phyloP scores from a whole-genome alignment of 2,888 invertebrate species.

The Amblyjoppa fuscipennis region DNA sequence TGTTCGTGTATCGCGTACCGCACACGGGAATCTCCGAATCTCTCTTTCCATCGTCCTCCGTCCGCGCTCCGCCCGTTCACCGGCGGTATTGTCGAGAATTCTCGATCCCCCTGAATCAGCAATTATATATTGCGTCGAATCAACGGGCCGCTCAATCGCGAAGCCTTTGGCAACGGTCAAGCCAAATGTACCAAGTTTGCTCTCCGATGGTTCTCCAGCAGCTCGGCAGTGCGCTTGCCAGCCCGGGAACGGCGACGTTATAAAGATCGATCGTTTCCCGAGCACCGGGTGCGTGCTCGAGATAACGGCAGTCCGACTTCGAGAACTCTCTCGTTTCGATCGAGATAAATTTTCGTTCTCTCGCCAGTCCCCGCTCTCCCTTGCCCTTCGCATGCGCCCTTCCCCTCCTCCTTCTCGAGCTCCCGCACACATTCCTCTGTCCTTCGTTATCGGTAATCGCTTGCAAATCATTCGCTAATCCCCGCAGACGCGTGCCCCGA shows the following conservation, averaged over 20 bases:
- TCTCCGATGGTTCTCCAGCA: background rate
- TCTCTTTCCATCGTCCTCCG: conserved; percentile 5
- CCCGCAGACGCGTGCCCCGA: conserved; percentile 72
- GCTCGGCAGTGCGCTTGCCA: conserved; percentile 28
- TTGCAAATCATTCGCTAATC: conserved; percentile 81
- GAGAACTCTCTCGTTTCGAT: conserved; percentile 74
- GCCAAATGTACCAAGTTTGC: conserved; percentile 26
- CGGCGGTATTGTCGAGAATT: conserved; percentile 51
- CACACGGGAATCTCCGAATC: background rate
- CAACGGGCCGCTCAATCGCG: conserved; percentile 48
- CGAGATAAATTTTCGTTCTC: conserved; percentile 80
- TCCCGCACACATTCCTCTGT: conserved; percentile 70
- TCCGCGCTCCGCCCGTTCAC: conserved; percentile 4
- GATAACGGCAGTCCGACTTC: conserved; percentile 71
- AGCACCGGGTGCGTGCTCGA: conserved; percentile 73
- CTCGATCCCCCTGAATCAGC: conserved; percentile 63
- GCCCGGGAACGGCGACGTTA: conserved; percentile 66
- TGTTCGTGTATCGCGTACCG: conserved; percentile 15
- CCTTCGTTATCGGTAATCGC: conserved; percentile 79
- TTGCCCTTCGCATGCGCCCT: conserved; percentile 17
- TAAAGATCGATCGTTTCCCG: conserved; percentile 71
- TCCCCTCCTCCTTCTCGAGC: background rate
- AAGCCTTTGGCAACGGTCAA: conserved; percentile 57
- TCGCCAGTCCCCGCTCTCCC: conserved; percentile 31
- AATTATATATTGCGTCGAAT: conserved; percentile 56